phyloP scores from a whole-genome alignment of 2,797 vertebrate genomes.

The Cheirogaleus major region DNA sequence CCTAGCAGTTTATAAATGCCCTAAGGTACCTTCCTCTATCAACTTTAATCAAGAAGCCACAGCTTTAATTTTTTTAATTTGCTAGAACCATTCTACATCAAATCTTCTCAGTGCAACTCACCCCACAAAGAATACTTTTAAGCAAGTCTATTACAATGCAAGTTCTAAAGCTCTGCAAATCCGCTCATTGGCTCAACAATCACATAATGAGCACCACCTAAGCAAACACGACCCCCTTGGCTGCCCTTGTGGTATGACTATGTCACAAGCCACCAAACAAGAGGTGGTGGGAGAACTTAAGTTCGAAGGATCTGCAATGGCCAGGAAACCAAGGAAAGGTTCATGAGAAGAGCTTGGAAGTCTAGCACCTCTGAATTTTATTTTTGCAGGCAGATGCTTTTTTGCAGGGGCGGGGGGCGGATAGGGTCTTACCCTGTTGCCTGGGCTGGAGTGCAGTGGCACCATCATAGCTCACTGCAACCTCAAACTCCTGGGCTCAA shows the following conservation, averaged over 20 bases:
- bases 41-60: not conserved
- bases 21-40: not conserved
- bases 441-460: not conserved
- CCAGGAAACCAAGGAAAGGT: not conserved
- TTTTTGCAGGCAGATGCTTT: not conserved
- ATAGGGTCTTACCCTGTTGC: not conserved
- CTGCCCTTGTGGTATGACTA: not conserved
- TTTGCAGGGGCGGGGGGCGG: too few relatives aligned
- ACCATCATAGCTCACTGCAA: not conserved
- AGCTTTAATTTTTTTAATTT: not conserved
- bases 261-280: not conserved
- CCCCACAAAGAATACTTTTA: not conserved
- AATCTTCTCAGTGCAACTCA: not conserved
- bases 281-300: not conserved
- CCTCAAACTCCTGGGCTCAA: not conserved
- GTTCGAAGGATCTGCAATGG: not conserved
- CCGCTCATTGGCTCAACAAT: not conserved
- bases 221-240: rapidly evolving
- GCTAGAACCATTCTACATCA: not conserved
- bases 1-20: not conserved
- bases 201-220: not conserved
- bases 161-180: not conserved
- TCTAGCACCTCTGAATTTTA: not conserved
- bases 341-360: not conserved
- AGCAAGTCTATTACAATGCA: not conserved